Evolutionary conservation across 2,888 invertebrate species (phyloP), one percentile per base, ranked within the genome.

Genomic region (Patella pellucida): DNA sequence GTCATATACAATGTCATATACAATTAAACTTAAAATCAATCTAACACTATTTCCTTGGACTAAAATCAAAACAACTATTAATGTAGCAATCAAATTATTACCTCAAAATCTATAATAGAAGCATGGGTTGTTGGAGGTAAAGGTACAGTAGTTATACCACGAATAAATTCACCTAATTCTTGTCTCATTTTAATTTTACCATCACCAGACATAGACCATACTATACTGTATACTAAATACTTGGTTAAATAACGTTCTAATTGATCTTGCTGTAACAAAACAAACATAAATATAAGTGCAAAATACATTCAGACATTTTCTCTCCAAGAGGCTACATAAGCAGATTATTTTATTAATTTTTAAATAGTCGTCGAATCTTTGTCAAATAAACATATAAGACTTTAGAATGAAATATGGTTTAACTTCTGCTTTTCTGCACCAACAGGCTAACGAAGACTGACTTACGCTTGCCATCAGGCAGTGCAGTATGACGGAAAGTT

Each of bases 121-220:
- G 94, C 94, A 93, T 70, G 95, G 73, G 79, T 76, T n/a, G 81
- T 94, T 56, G 97, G 95, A 12, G 98, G 98, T 80, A 99, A 92
- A 19, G 95, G 95, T 89, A 99, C 94, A 0, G 99, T 99, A 7
- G 99, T 98, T 3, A 97, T 96, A 62, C 96, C 96, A 82, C 98
- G 94, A 81, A 99, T 95, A 90, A 97, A 99, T 91, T 99, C 98
- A 3, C 98, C 97, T 81, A 99, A 92, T 92, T 98, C 97, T 72
- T 96, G 95, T 81, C 99, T 91, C 79, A 96, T 96, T 93, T 98
- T 99, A 69, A 99, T 93, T 91, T 97, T 98, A 68, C 98, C 97
- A 92, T 99, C 99, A 52, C 99, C 99, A 79, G 98, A 95, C 88
- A 99, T 97, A 76, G 98, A 97, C 99, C 99, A 99, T 9, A 99